These are phyloP conservation scores for Neuroterus valhalla DNA, from an alignment of 1,140 invertebrate species.

Conservation along the genomic window DNA sequence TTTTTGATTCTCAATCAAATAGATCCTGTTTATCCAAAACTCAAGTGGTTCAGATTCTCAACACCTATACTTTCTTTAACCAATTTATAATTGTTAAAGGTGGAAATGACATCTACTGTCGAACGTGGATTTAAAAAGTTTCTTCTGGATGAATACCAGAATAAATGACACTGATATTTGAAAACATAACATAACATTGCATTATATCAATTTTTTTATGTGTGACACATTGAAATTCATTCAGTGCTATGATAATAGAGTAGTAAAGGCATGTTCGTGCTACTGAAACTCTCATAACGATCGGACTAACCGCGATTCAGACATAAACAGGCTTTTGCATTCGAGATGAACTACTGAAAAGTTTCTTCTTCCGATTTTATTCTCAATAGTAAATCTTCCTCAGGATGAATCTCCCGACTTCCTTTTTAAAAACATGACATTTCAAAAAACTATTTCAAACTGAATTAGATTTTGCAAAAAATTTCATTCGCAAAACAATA, in stretches of 20 bases:
- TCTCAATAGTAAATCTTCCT: constrained; percentile 12
- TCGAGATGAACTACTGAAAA: neutral
- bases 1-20: too few relatives aligned
- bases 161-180: too few relatives aligned
- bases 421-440: neutral
- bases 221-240: constrained; percentile 10
- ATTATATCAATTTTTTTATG: neutral
- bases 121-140: too few relatives aligned
- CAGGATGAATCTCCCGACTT: neutral
- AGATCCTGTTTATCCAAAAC: too few relatives aligned
- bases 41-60: too few relatives aligned
- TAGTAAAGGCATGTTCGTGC: neutral
- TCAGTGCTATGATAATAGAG: constrained; percentile 17
- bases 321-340: neutral
- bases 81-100: too few relatives aligned
- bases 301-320: neutral
- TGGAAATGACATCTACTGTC: too few relatives aligned
- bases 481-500: too few relatives aligned
- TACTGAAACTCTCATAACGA: constrained; percentile 22
- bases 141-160: too few relatives aligned
- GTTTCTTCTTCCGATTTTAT: neutral
- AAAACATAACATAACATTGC: neutral
- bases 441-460: neutral
- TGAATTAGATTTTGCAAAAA: too few relatives aligned
- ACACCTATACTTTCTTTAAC: too few relatives aligned